Conservation (phyloP, 2,113 vertebrate genomes). For the Microtus richardsoni region DNA sequence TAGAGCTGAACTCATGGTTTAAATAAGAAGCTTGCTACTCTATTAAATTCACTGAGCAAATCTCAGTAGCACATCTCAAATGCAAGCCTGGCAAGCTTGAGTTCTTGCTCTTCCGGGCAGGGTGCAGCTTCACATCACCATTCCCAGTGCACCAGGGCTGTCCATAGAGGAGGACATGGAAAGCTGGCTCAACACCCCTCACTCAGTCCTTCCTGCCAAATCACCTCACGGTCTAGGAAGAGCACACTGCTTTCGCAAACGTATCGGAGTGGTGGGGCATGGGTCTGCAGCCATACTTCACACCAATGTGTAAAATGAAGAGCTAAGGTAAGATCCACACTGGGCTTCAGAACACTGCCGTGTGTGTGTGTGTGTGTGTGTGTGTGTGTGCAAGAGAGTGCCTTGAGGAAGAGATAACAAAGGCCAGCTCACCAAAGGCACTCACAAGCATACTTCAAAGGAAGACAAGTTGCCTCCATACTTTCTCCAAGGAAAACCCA, state of each 20-base stretch:
- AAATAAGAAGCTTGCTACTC: not conserved
- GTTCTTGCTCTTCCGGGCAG: not conserved
- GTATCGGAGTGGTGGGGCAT: not conserved
- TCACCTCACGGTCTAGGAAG: not conserved
- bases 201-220: not conserved
- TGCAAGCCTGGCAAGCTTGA: not conserved
- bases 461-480: not conserved
- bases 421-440: not conserved
- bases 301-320: accelerated
- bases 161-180: accelerated
- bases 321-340: not conserved
- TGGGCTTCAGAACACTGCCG: not conserved
- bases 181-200: not conserved
- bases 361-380: not conserved
- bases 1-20: not conserved
- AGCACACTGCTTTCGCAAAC: no score
- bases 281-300: not conserved
- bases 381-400: not conserved
- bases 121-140: no score
- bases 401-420: not conserved
- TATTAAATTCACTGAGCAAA: not conserved
- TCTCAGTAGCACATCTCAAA: not conserved
- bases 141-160: no score
- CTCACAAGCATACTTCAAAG: not conserved
- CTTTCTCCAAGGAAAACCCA: not conserved